A percentile compares a stretch with the other conserved stretches of the same genome.
phyloP scores from a whole-genome alignment of 2,797 vertebrate species.

The Falco cherrug region DNA sequence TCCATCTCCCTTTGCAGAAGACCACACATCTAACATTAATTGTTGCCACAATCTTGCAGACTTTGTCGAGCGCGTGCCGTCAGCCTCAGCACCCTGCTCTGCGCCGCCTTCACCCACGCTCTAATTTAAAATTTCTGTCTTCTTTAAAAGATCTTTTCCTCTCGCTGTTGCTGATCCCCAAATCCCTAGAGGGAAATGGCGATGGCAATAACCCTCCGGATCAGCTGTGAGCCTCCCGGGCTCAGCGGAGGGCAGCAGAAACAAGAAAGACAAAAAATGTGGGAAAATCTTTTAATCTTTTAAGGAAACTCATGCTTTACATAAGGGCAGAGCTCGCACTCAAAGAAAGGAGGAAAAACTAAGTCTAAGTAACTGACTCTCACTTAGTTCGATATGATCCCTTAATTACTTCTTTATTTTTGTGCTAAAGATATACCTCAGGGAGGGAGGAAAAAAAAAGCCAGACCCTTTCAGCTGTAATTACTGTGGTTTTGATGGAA shows the following conservation, averaged over 20 bases:
- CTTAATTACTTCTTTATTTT: slow-evolving; percentile 64
- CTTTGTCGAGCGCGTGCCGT: rapidly evolving
- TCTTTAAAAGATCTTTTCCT: neutral
- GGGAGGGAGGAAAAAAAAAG: neutral
- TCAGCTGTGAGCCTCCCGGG: neutral
- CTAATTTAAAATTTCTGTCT: neutral
- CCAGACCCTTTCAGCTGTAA: slow-evolving; percentile 62
- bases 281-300: slow-evolving; percentile 49
- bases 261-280: slow-evolving; percentile 2
- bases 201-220: neutral
- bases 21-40: neutral
- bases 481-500: slow-evolving; percentile 58
- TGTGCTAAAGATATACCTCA: slow-evolving; percentile 13
- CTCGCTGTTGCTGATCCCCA: neutral
- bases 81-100: neutral
- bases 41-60: neutral
- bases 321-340: neutral
- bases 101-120: neutral
- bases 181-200: rapidly evolving
- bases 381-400: slow-evolving; percentile 17
- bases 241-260: neutral
- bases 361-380: neutral
- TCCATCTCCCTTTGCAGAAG: neutral
- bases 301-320: neutral
- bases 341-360: neutral